phyloP scores from a whole-genome alignment of 2,113 vertebrate genomes.

The Brachyhypopomus gauderio region DNA sequence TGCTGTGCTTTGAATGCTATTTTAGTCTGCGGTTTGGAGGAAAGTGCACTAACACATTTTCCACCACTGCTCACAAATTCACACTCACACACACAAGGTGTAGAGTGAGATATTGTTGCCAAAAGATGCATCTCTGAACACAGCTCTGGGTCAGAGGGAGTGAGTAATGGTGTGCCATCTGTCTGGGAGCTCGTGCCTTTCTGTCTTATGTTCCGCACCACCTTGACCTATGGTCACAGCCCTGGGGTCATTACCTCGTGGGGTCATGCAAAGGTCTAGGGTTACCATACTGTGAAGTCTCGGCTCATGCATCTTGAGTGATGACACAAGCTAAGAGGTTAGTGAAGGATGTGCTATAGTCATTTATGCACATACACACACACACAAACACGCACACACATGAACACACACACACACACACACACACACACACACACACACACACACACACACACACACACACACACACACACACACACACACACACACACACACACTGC shows the following conservation, averaged over 20 bases:
- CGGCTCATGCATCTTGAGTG: slow-evolving; percentile 3
- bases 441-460: slow-evolving; percentile 26
- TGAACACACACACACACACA: slow-evolving; percentile 6
- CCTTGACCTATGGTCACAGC: slow-evolving; percentile 2
- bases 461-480: slow-evolving; percentile 13
- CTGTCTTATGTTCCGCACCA: slow-evolving; percentile 30
- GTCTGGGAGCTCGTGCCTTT: slow-evolving; percentile 42
- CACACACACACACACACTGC: slow-evolving; percentile 21
- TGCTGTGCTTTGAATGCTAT: slow-evolving; percentile 54
- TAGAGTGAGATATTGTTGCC: neutral
- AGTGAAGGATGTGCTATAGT: slow-evolving; percentile 10
- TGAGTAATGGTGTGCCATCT: slow-evolving; percentile 40
- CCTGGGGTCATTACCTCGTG: slow-evolving; percentile 36
- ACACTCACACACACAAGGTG: slow-evolving; percentile 26
- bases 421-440: slow-evolving; percentile 39
- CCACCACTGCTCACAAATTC: slow-evolving; percentile 48
- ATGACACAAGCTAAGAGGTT: slow-evolving; percentile 33
- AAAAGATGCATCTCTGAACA: neutral
- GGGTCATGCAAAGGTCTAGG: slow-evolving; percentile 7
- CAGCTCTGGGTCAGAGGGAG: slow-evolving; percentile 10
- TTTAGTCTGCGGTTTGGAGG: slow-evolving; percentile 53
- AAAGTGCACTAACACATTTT: slow-evolving; percentile 49
- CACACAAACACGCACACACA: neutral
- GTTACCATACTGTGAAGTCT: slow-evolving; percentile 17
- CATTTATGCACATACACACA: neutral